These are phyloP conservation scores for Palaemon carinicauda DNA, from an alignment of 1,140 invertebrate genomes.

Conservation along the genomic window DNA sequence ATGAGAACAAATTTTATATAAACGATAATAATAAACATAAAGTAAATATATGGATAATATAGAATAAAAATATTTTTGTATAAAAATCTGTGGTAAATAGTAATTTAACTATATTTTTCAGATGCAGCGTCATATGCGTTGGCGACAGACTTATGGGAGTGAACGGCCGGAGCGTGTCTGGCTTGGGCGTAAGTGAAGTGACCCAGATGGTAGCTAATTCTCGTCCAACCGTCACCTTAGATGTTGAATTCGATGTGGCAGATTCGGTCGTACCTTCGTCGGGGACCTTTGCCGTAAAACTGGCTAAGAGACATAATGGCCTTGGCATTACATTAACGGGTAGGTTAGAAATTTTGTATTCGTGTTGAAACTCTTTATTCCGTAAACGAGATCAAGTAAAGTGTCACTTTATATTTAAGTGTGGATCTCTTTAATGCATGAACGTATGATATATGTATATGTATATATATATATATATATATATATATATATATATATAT, in stretches of 20 bases:
- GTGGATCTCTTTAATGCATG: no score
- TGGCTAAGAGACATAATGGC: conserved; percentile 79
- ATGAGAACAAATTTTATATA: no score
- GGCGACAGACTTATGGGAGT: conserved; percentile 84
- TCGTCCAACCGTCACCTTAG: conserved; percentile 67
- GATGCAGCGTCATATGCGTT: conserved; percentile 80
- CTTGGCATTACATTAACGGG: conserved; percentile 88
- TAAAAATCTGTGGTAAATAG: no score
- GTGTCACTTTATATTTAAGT: not conserved
- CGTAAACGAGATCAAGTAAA: not conserved
- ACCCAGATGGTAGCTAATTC: conserved; percentile 67
- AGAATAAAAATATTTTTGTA: no score
- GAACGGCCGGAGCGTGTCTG: conserved; percentile 72
- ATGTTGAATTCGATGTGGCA: conserved; percentile 91
- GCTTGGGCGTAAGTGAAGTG: conserved; percentile 67
- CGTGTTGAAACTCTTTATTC: conserved; percentile 62
- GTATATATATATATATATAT: no score
- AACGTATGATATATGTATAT: no score
- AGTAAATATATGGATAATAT: no score
- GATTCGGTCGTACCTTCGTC: conserved; percentile 89
- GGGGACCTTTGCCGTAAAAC: conserved; percentile 88
- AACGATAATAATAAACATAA: no score
- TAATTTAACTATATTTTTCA: conserved; percentile 58
- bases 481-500: no score
- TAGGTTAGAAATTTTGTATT: conserved; percentile 63